Conservation (phyloP, 2,797 vertebrate genomes). For the Rhabdomys pumilio region DNA sequence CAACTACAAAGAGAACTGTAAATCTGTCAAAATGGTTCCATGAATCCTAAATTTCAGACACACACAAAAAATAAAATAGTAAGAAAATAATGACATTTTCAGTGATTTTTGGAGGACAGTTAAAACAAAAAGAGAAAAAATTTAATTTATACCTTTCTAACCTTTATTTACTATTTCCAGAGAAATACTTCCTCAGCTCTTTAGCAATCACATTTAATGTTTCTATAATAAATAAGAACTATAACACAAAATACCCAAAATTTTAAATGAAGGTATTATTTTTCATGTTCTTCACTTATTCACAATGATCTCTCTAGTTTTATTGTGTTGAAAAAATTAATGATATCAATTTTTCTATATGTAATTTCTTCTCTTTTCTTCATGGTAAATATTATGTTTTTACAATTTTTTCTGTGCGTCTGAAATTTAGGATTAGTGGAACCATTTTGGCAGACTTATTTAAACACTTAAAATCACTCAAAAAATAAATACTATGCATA, state of each 20-base stretch:
- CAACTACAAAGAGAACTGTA: constrained; percentile 8
- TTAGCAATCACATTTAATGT: neutral
- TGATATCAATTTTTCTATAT: neutral
- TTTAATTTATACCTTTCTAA: neutral
- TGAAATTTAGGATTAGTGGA: neutral
- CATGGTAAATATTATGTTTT: neutral
- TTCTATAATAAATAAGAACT: neutral
- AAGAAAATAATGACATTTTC: constrained; percentile 5
- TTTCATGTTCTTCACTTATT: neutral
- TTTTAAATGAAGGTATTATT: neutral
- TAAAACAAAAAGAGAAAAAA: neutral
- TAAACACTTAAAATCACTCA: neutral
- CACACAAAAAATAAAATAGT: neutral
- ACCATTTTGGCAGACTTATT: neutral
- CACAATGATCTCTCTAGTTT: neutral
- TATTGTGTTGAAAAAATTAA: neutral
- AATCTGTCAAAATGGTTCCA: neutral
- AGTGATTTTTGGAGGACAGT: neutral
- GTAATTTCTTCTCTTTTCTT: neutral
- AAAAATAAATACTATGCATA: neutral
- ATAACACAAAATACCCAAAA: neutral
- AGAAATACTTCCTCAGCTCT: neutral
- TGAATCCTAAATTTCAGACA: neutral
- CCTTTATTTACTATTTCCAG: neutral
- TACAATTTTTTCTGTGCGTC: neutral